phyloP scores from a whole-genome alignment of 92 coral and sea anemone species.

The Pocillopora meandrina region DNA sequence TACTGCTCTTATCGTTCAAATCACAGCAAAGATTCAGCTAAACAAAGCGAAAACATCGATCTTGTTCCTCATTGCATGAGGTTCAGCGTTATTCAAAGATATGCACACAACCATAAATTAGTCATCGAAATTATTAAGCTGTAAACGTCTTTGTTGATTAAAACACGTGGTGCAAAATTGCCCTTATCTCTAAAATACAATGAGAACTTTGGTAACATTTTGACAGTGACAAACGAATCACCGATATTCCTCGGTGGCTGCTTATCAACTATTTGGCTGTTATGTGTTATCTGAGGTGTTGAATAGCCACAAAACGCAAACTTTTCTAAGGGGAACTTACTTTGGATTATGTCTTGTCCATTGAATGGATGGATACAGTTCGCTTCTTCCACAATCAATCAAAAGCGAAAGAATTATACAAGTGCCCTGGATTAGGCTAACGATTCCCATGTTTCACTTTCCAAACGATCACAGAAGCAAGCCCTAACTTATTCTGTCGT shows the following conservation, averaged over 20 bases:
- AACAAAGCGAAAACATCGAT: background rate
- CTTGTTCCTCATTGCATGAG: background rate
- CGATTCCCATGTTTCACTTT: background rate
- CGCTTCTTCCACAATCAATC: background rate
- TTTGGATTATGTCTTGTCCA: constrained; percentile 65
- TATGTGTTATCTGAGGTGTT: background rate
- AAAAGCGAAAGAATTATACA: background rate
- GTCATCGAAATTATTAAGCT: background rate
- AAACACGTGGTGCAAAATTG: no score
- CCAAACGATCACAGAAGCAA: background rate
- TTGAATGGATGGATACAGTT: constrained; percentile 50
- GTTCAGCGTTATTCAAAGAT: background rate
- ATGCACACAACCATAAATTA: background rate
- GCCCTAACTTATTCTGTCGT: no score
- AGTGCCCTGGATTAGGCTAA: background rate
- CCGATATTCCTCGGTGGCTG: no score
- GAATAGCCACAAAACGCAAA: background rate
- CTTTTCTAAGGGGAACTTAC: constrained; percentile 44
- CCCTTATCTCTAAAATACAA: no score
- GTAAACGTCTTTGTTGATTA: background rate
- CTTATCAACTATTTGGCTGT: background rate
- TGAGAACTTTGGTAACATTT: no score
- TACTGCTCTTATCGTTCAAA: background rate
- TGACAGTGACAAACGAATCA: no score
- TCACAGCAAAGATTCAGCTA: background rate